Conservation (phyloP, 2,888 invertebrate genomes). For the Platerodrilus igneus region DNA sequence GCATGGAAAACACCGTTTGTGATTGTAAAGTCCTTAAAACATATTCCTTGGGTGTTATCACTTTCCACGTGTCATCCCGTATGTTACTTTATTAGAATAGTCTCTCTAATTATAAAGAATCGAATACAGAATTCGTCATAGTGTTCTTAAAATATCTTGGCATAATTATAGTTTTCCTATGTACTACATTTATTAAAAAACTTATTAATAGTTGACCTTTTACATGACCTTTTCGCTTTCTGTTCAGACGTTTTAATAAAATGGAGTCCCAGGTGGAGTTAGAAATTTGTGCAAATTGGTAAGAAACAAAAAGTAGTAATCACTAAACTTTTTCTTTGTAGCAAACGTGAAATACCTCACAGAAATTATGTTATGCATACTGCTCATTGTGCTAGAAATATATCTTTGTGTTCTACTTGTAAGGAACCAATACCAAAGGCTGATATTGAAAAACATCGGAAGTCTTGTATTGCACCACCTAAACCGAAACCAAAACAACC, state of each 20-base stretch:
- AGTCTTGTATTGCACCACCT: conserved; percentile 48
- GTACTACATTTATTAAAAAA: conserved; percentile 9
- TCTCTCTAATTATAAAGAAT: no score
- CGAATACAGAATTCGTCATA: no score
- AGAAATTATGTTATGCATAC: conserved; percentile 66
- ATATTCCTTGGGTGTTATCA: no score
- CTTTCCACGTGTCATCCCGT: no score
- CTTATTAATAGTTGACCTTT: conserved; percentile 23
- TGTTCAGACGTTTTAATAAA: conserved; percentile 1
- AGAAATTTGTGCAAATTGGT: conserved; percentile 53
- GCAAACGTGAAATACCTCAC: conserved; percentile 64
- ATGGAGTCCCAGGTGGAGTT: conserved; percentile 38
- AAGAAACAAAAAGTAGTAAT: conserved; percentile 36
- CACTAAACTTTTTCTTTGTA: conserved; percentile 37
- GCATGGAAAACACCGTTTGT: no score
- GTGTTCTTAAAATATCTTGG: conserved; percentile 17
- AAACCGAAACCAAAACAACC: conserved; percentile 40
- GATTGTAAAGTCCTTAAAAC: no score
- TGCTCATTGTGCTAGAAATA: conserved; percentile 65
- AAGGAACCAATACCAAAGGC: conserved; percentile 60
- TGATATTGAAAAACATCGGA: conserved; percentile 56
- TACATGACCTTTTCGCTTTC: conserved; percentile 15
- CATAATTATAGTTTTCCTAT: conserved; percentile 8
- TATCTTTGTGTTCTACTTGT: conserved; percentile 61
- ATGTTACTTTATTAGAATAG: no score